Base-by-base conservation (phyloP, 2,113 vertebrate genomes). In the Nettapus auritus region DNA sequence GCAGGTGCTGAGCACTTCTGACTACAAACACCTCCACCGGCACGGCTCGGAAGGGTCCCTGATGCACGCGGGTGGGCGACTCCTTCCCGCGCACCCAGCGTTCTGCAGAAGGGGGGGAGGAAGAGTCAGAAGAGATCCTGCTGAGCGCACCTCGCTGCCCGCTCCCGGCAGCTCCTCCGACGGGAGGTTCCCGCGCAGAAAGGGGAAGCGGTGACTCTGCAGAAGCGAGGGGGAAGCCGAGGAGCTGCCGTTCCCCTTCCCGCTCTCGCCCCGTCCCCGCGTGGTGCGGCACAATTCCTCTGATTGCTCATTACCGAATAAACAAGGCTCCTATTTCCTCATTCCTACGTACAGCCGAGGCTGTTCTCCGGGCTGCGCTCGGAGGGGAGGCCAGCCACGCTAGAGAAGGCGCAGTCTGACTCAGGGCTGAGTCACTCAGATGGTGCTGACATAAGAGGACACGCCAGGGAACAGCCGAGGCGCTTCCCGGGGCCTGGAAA, bases 381-480 rank as follows among this genome's bases (percentile, higher is more conserved):
- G 36, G 13, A 76, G 26, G 23, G 62, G 31, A 56, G 62, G 46
- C 36, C 46, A 52, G 38, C 36, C 48, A 52, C 36, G 50, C 25
- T 60, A 40, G 20, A 31, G 34, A 31, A 42, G 42, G 36, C 20
- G 25, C 77, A 62, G 80, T 46, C 55, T 4, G 23, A 76, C 64
- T 68, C 71, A 63, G 85, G 81, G 74, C 89, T 93, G 93, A 97
- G 89, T 89, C 94, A 94, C 2, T 31, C 36, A 5, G 10, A 55
- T n/a, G 69, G 64, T 93, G 94, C 90, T 93, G 90, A 88, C 88
- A 94, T 42, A 16, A 33, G 71, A 36, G 53, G 66, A 78, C 63
- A 26, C 2, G 8, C 68, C 59, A 52, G 79, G 82, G 81, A 48
- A 52, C 34, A 84, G 83, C 50, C 34, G 3, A 0, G 20, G 86